phyloP scores from a whole-genome alignment of 2,797 vertebrate genomes.

The Chelmon rostratus region DNA sequence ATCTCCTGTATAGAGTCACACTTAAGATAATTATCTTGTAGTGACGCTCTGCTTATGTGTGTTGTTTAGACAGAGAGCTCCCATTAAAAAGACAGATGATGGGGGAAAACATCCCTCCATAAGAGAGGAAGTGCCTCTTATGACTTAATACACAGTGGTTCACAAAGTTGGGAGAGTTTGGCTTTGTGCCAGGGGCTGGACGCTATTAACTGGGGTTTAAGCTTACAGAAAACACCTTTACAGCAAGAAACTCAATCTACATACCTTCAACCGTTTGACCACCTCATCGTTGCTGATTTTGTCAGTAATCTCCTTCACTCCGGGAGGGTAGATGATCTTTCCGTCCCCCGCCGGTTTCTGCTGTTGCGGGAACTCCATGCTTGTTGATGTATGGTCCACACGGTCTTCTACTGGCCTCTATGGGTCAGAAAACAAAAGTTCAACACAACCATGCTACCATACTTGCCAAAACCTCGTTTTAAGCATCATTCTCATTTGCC shows the following conservation, averaged over 20 bases:
- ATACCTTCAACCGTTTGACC: conserved; percentile 98
- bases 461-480: conserved; percentile 84
- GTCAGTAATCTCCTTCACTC: conserved; percentile 98
- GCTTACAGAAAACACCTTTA: neutral
- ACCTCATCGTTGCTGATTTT: conserved; percentile 99
- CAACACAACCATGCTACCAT: conserved; percentile 87
- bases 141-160: conserved; percentile 28
- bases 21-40: neutral
- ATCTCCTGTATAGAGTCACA: neutral
- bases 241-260: conserved; percentile 8
- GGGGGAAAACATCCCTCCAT: neutral
- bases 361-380: conserved; percentile 98
- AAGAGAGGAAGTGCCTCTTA: neutral
- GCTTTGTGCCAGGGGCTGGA: conserved; percentile 25
- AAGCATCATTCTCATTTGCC: conserved; percentile 70
- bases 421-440: conserved; percentile 99
- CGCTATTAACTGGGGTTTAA: neutral
- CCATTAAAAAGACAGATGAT: neutral
- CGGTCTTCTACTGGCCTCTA: conserved; percentile 99
- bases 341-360: conserved; percentile 90
- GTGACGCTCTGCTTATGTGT: neutral
- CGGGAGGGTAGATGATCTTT: conserved; percentile 96
- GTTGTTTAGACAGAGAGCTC: neutral
- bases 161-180: conserved; percentile 40
- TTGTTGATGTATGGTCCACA: conserved; percentile 89